Evolutionary conservation across 1,140 invertebrate genomes (phyloP), one percentile per base, ranked within the genome.

Genomic region (Myzus persicae): DNA sequence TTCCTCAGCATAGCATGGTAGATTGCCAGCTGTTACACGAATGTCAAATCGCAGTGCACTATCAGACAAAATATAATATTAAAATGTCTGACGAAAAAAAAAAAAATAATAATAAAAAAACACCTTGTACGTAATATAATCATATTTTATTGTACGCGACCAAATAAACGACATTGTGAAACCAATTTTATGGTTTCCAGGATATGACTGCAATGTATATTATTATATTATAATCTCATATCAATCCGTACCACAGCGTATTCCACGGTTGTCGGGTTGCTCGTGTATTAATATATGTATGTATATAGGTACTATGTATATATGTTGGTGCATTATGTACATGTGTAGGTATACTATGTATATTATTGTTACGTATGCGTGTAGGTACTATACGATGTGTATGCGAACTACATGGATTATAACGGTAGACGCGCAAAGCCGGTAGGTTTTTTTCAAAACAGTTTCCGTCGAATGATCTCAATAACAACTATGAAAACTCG

Each of bases 111-210:
- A 59, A 54, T 24, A 59, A 59, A 31, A 59, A 26, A 54, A 22
- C 9, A 76, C 14, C 31, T 14, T 18, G 26, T 67, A 8, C 5
- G 59, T n/a, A 87, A 87, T 87, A 46, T 48, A 18, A 48, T 51
- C 6, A 22, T 51, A 22, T 51, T 51, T 22, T n/a, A 22, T 44
- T 42, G 31, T 87, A 87, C 59, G 14, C 31, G 59, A 18, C 31
- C 18, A 26, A 46, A n/a, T n/a, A n/a, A 46, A 44, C 18, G 40
- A 44, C 84, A 44, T 44, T 87, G 84, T 87, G 84, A 44, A 87
- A 87, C 84, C 84, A 87, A 46, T 87, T 87, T 87, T 87, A 87
- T 42, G 84, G 84, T 87, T 87, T 46, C 14, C 24, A 44, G 22
- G 38, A 87, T 87, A n/a, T 87, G n/a, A 76, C 31, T 76, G n/a